These are phyloP conservation scores for Tenualosa ilisha DNA, from an alignment of 2,797 vertebrate species.

Conservation along the genomic window DNA sequence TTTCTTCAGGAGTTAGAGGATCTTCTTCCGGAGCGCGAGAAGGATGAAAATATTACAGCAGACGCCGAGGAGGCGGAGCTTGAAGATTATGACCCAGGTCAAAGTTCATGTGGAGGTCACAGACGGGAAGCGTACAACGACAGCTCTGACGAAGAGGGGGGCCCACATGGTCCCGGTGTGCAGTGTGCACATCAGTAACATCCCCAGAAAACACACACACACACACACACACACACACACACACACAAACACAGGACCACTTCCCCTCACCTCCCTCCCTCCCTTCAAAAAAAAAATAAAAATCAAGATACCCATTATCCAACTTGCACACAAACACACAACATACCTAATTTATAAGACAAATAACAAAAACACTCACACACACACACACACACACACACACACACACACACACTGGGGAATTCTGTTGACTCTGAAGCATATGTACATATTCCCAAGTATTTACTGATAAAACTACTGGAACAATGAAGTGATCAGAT, in stretches of 20 bases:
- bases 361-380: background rate
- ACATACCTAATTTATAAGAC: background rate
- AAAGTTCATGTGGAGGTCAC: slow-evolving; percentile 86
- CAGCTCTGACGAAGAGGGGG: slow-evolving; percentile 94
- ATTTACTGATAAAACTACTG: slow-evolving; percentile 12
- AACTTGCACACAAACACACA: background rate
- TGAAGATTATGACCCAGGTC: slow-evolving; percentile 91
- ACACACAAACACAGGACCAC: slow-evolving; percentile 37
- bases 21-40: slow-evolving; percentile 91
- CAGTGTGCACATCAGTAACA: slow-evolving; percentile 97
- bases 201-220: slow-evolving; percentile 37
- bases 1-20: slow-evolving; percentile 90
- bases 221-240: slow-evolving; percentile 51
- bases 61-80: slow-evolving; percentile 97
- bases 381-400: background rate
- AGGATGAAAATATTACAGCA: slow-evolving; percentile 84
- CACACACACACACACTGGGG: slow-evolving; percentile 1
- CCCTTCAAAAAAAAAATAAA: slow-evolving; percentile 25
- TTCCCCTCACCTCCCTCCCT: slow-evolving; percentile 25
- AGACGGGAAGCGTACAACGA: slow-evolving; percentile 95
- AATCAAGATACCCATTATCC: slow-evolving; percentile 21
- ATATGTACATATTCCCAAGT: slow-evolving; percentile 10
- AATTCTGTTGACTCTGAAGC: slow-evolving; percentile 1
- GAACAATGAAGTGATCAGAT: background rate
- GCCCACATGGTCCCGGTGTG: slow-evolving; percentile 94